Base-by-base conservation (phyloP, 2,113 vertebrate species). In the Esox niger region DNA sequence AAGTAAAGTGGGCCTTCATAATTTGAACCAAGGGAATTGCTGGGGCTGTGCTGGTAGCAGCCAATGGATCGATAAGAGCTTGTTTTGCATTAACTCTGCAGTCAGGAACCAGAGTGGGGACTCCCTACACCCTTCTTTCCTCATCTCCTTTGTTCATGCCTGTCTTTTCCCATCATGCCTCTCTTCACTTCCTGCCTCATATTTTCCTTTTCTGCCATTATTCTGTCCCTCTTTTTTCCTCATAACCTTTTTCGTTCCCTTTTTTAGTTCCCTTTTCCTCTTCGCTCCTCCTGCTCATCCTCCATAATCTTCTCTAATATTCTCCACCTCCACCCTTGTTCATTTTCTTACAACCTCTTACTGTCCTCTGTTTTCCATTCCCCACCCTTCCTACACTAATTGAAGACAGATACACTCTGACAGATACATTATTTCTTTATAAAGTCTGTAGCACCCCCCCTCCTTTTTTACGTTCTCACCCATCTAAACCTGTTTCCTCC, bases 61-160 rank as follows among this genome's bases (percentile, higher is more conserved):
- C 65, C 62, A 69, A 71, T 61, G 47, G 77, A 87, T 91, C 84
- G 82, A 87, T 84, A 47, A 62, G 67, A 57, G 79, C 70, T 72
- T 81, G 72, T 69, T 60, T 62, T 82, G 87, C 83, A 84, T 86
- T 75, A 84, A 81, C 72, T 17, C 38, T 43, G 11, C 17, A 15
- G n/a, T n/a, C 79, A 78, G 56, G 60, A 35, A 29, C 59, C 33
- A 64, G 65, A 76, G 64, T 64, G 61, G 43, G n/a, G 54, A 23
- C 59, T 49, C n/a, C 31, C 43, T 43, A 10, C 15, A 43, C 38
- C 57, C 26, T 20, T 31, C 27, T 59, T 13, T 29, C 27, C 11
- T 38, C 29, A n/a, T 17, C 13, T 20, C 13, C 47, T 20, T 17
- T 33, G 29, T 20, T 9, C 13, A 6, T 20, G n/a, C 60, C 59